Evolutionary conservation across 2,888 invertebrate genomes (phyloP).

Genomic region (Yponomeuta cagnagella): DNA sequence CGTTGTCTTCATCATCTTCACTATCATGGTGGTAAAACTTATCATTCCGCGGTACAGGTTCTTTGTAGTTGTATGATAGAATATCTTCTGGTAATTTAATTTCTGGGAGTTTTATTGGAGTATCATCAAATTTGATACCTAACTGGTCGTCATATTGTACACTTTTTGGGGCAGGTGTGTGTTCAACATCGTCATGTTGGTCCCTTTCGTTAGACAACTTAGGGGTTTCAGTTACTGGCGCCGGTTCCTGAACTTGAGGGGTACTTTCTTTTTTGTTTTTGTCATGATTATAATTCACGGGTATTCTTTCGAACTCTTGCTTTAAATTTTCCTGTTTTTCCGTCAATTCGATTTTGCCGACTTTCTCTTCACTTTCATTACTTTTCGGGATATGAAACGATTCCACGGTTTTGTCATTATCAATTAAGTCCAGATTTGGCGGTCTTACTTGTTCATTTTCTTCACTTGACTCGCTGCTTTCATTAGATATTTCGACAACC

Average conservation of each 20-base stretch:
- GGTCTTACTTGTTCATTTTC: constrained; percentile 27
- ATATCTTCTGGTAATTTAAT: constrained; percentile 67
- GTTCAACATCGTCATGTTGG: constrained; percentile 30
- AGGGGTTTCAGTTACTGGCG: constrained; percentile 21
- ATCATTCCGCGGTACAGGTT: constrained; percentile 33
- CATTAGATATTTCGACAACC: constrained; percentile 55
- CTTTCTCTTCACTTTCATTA: constrained; percentile 33
- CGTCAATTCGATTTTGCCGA: constrained; percentile 28
- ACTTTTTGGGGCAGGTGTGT: constrained; percentile 35
- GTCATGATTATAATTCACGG: constrained; percentile 58
- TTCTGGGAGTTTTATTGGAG: constrained; percentile 61
- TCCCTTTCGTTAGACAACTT: constrained; percentile 22
- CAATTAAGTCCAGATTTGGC: constrained; percentile 24
- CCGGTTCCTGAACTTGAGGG: constrained; percentile 11
- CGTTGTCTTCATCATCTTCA: constrained; percentile 26
- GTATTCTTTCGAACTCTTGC: constrained; percentile 66
- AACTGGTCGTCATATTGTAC: constrained; percentile 53
- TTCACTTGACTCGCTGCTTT: constrained; percentile 35
- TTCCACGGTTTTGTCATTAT: constrained; percentile 24
- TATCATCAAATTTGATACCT: constrained; percentile 58
- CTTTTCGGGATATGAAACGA: constrained; percentile 26
- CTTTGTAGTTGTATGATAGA: constrained; percentile 47
- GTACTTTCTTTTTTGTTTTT: constrained; percentile 30
- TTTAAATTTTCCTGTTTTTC: constrained; percentile 43
- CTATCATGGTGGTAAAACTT: constrained; percentile 29